These are phyloP conservation scores for Gasterosteus aculeatus DNA, from an alignment of 2,113 vertebrate species.

Conservation along the genomic window DNA sequence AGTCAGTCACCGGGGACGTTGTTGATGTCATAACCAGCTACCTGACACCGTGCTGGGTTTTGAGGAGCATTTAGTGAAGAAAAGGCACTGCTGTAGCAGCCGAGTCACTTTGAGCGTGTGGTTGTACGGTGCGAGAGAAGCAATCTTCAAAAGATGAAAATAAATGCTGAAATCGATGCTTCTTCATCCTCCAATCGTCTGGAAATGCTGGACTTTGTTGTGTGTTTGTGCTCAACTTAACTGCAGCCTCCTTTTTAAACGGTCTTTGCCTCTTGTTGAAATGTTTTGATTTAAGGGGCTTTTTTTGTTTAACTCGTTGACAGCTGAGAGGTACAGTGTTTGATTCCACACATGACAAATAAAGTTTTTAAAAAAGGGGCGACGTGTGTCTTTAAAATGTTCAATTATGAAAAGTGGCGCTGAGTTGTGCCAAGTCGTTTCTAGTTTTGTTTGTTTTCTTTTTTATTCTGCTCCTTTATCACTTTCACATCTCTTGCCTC, in stretches of 20 bases:
- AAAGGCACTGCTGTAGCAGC: conserved; percentile 69
- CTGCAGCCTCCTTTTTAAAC: conserved; percentile 43
- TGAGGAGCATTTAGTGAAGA: conserved; percentile 12
- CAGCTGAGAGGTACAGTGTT: conserved; percentile 40
- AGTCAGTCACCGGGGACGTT: neutral
- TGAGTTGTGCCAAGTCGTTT: conserved; percentile 44
- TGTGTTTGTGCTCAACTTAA: conserved; percentile 64
- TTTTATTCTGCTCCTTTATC: conserved; percentile 24
- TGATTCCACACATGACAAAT: conserved; percentile 14
- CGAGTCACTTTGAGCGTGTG: conserved; percentile 61
- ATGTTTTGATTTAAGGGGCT: conserved; percentile 42
- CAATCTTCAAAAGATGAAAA: conserved; percentile 37
- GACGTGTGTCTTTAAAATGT: conserved; percentile 28
- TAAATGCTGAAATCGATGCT: conserved; percentile 78
- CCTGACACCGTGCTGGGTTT: conserved; percentile 24
- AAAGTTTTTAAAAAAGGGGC: conserved; percentile 8
- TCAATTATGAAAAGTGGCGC: conserved; percentile 31
- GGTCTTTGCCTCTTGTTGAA: conserved; percentile 53
- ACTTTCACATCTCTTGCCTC: conserved; percentile 19
- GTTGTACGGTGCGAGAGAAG: conserved; percentile 21
- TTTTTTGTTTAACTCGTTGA: conserved; percentile 23
- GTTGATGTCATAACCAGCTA: conserved; percentile 45
- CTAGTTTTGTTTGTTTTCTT: conserved; percentile 16
- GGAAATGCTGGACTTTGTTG: conserved; percentile 71
- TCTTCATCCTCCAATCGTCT: conserved; percentile 71